Conservation (phyloP, 2,797 vertebrate species). For the Pampus argenteus region DNA sequence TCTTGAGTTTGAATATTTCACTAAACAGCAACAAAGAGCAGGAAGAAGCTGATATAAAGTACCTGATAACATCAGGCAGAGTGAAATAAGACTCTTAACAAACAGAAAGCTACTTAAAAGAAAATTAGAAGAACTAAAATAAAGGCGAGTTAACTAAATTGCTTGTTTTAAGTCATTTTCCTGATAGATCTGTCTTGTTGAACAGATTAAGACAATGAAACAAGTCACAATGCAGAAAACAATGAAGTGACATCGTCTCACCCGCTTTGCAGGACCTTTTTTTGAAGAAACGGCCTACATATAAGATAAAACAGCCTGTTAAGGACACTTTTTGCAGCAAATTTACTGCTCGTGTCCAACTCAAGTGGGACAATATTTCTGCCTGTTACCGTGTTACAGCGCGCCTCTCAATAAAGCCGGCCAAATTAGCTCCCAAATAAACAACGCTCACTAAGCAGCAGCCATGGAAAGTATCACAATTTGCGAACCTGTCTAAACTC, state of each 20-base stretch:
- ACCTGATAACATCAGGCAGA: background rate
- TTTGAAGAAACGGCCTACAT: slow-evolving; percentile 38
- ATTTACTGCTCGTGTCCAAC: slow-evolving; percentile 60
- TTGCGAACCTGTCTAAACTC: slow-evolving; percentile 77
- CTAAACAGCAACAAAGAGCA: background rate
- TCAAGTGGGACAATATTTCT: slow-evolving; percentile 69
- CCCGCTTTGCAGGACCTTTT: background rate
- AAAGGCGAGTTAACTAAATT: background rate
- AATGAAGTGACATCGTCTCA: background rate
- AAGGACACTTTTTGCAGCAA: slow-evolving; percentile 52
- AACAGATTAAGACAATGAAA: background rate
- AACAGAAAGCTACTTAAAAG: background rate
- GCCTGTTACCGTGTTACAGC: slow-evolving; percentile 59
- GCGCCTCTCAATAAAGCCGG: slow-evolving; percentile 71
- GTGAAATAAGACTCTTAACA: background rate
- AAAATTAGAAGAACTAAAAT: no score
- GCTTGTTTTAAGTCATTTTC: background rate
- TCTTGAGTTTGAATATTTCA: background rate
- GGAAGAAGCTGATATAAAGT: background rate
- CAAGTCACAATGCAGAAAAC: background rate
- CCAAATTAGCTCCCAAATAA: slow-evolving; percentile 77
- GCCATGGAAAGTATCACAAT: slow-evolving; percentile 80
- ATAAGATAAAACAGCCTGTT: slow-evolving; percentile 36
- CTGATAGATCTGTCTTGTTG: background rate
- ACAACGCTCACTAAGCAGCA: slow-evolving; percentile 72